Evolutionary conservation across 1,140 invertebrate species (phyloP).

Genomic region (Apis florea): DNA sequence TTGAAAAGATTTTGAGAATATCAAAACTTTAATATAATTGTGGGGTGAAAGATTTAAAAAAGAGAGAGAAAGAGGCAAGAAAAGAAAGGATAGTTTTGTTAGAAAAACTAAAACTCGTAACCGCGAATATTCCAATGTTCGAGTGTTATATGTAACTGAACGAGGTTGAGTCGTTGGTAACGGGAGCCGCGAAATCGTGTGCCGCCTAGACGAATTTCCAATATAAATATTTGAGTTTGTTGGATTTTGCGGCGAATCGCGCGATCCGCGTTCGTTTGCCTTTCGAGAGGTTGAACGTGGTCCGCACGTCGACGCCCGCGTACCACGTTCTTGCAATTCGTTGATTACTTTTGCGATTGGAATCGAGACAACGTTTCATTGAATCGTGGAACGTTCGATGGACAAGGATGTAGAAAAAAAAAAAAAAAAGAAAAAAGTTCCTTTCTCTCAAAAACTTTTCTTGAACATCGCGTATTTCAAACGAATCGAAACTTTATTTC

Average conservation of each 20-base stretch:
- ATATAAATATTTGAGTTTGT: constrained; percentile 57
- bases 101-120: background rate
- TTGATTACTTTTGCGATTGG: constrained; percentile 40
- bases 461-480: too few species aligned
- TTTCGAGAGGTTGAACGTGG: background rate
- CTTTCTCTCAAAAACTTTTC: too few species aligned
- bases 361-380: constrained; percentile 27
- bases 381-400: background rate
- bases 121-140: background rate
- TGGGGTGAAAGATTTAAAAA: too few species aligned
- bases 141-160: background rate
- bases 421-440: too few species aligned
- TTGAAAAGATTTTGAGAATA: too few species aligned
- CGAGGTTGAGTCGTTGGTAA: background rate
- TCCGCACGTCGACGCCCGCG: background rate
- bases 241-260: constrained; percentile 19
- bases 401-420: too few species aligned
- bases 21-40: too few species aligned
- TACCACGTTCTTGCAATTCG: background rate
- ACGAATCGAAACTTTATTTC: too few species aligned
- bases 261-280: constrained; percentile 16
- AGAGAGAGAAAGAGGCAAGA: too few species aligned
- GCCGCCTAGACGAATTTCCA: constrained; percentile 40
- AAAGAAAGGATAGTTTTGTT: background rate
- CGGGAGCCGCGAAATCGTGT: constrained; percentile 11